These are phyloP conservation scores for Antennarius maculatus DNA, from an alignment of 2,797 vertebrate genomes.

Conservation along the genomic window DNA sequence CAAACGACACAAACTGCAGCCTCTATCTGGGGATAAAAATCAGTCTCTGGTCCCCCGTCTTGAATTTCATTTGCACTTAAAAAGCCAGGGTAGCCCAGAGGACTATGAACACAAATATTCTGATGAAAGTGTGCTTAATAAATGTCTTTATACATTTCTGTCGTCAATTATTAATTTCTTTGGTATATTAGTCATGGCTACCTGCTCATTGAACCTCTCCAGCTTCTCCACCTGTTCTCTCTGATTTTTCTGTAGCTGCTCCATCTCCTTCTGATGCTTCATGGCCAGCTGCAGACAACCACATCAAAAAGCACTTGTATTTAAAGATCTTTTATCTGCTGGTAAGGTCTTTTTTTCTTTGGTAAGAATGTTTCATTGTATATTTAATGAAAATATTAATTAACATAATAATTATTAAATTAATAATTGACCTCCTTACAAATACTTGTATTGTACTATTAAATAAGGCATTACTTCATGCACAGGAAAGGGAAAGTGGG, in stretches of 20 bases:
- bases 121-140: slow-evolving; percentile 1
- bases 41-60: background rate
- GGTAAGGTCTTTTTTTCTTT: background rate
- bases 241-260: slow-evolving; percentile 95
- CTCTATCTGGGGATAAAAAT: slow-evolving; percentile 5
- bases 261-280: slow-evolving; percentile 99
- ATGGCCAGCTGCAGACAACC: slow-evolving; percentile 87
- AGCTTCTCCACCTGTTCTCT: slow-evolving; percentile 94
- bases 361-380: no score
- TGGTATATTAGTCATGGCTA: slow-evolving; percentile 42
- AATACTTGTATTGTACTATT: background rate
- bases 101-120: slow-evolving; percentile 2
- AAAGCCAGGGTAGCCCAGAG: slow-evolving; percentile 2
- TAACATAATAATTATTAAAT: no score
- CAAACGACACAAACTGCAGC: slow-evolving; percentile 16
- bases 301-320: background rate
- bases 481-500: background rate
- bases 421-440: background rate
- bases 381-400: no score
- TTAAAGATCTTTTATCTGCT: background rate
- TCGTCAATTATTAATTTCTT: no score
- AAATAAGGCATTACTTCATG: background rate
- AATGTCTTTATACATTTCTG: background rate
- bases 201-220: slow-evolving; percentile 99
- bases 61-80: slow-evolving; percentile 26